These are phyloP conservation scores for Schlechtendalia chinensis DNA, from an alignment of 1,140 invertebrate genomes.

Conservation along the genomic window DNA sequence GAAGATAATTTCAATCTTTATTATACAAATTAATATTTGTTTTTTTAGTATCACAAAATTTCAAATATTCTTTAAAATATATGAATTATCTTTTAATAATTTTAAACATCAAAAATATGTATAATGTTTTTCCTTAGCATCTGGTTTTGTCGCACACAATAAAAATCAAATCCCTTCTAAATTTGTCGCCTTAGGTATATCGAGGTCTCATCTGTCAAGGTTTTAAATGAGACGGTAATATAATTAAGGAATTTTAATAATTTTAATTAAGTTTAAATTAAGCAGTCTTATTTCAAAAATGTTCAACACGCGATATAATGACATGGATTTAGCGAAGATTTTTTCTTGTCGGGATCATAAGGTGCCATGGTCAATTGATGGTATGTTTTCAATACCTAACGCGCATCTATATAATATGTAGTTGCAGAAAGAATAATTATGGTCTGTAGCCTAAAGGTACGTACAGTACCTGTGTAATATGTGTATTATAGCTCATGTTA, in stretches of 20 bases:
- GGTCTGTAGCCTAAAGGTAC: background rate
- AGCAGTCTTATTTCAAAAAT: background rate
- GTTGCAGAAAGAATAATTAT: background rate
- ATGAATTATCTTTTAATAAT: too few relatives aligned
- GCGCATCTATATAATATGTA: background rate
- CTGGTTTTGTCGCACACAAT: too few relatives aligned
- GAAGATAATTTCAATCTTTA: too few relatives aligned
- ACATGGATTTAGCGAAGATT: background rate
- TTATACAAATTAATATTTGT: too few relatives aligned
- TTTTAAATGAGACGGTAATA: background rate
- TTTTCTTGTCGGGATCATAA: background rate
- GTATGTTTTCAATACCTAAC: background rate
- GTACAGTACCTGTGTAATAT: background rate
- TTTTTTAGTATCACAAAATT: too few relatives aligned
- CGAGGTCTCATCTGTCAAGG: background rate
- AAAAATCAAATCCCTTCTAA: background rate
- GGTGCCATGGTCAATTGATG: background rate
- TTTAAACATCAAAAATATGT: too few relatives aligned
- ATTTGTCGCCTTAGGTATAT: background rate
- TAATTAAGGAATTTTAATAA: background rate
- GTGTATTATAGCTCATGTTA: too few relatives aligned
- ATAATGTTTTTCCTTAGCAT: too few relatives aligned
- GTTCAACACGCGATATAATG: conserved; percentile 9
- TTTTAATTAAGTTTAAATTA: conserved; percentile 3
- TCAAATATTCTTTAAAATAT: too few relatives aligned